Evolutionary conservation across 1,140 invertebrate species (phyloP).

Genomic region (Drosophila rhopaloa): DNA sequence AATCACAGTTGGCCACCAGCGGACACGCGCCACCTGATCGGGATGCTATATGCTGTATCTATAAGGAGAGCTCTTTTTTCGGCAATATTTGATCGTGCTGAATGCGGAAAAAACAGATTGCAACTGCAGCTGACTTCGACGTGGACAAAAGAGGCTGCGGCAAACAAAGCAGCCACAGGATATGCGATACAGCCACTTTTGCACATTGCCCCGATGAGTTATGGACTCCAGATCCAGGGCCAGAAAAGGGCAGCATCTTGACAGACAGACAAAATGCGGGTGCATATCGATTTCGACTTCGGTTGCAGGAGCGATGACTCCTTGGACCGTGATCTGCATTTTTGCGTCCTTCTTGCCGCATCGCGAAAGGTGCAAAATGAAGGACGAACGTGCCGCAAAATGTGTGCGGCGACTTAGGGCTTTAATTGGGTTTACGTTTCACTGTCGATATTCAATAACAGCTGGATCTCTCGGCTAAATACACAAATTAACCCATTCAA

Average conservation of each 20-base stretch:
- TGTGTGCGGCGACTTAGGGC: conserved; percentile 64
- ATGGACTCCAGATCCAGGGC: conserved; percentile 47
- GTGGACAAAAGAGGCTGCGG: conserved; percentile 55
- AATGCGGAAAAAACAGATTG: conserved; percentile 77
- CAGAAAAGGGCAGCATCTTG: conserved; percentile 39
- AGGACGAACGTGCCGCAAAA: conserved; percentile 67
- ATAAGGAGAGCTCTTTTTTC: conserved; percentile 32
- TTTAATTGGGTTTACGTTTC: conserved; percentile 74
- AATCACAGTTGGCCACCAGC: conserved; percentile 78
- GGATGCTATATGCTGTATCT: conserved; percentile 24
- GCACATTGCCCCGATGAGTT: conserved; percentile 79
- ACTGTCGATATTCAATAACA: conserved; percentile 68
- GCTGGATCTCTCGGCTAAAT: conserved; percentile 56
- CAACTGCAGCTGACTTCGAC: conserved; percentile 70
- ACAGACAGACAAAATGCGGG: conserved; percentile 60
- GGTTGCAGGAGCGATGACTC: conserved; percentile 17
- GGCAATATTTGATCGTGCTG: conserved; percentile 77
- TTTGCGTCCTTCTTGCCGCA: conserved; percentile 43
- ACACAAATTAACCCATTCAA: conserved; percentile 81
- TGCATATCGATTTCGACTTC: conserved; percentile 70
- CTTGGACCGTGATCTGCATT: conserved; percentile 68
- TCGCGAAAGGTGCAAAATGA: conserved; percentile 69
- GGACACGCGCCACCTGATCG: conserved; percentile 74
- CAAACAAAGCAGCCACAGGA: conserved; percentile 73
- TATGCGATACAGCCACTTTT: conserved; percentile 82